Evolutionary conservation across 2,797 vertebrate species (phyloP), one percentile per base, ranked within the genome.

Genomic region (Prunella strophiata): DNA sequence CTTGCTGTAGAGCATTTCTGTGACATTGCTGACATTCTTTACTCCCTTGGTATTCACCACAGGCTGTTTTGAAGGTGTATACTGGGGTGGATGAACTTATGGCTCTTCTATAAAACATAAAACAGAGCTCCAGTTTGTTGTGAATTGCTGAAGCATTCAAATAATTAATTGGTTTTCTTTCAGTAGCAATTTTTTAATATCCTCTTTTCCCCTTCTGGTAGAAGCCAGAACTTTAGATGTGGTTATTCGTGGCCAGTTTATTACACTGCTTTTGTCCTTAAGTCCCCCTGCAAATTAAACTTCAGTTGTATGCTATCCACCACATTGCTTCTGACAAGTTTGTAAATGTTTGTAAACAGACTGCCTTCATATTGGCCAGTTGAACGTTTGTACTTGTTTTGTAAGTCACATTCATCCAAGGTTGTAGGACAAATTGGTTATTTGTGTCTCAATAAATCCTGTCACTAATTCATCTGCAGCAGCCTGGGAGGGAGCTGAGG

Each of bases 401-500:
- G 16, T 71, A 85, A 76, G 61, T 77, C 68, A 75, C 48, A 29
- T 84, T 93, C 40, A 38, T 58, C 47, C 62, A 59, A 38, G 59
- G 47, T 74, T 88, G 62, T 68, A 70, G 76, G 74, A 86, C 80
- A 84, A 81, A 52, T 48, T 81, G 27, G 47, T 93, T 94, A 84
- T 52, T 81, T 88, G 38, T 50, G 63, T 93, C 58, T 93, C 55
- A 81, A 67, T 88, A 84, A 88, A 76, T 90, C 70, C 86, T 73
- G 81, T 78, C 47, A 21, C 55, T 95, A 63, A 86, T 77, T 74
- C 25, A 3, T 83, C 80, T 55, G 50, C 68, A 81, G 54, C 50
- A 89, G 57, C 38, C 47, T 42, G 58, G 30, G 20, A 91, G 72
- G 74, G 77, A 82, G 63, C 81, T 47, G 59, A 93, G 71, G 45